Evolutionary conservation across 1,140 invertebrate genomes (phyloP).

Genomic region (Apolygus lucorum): DNA sequence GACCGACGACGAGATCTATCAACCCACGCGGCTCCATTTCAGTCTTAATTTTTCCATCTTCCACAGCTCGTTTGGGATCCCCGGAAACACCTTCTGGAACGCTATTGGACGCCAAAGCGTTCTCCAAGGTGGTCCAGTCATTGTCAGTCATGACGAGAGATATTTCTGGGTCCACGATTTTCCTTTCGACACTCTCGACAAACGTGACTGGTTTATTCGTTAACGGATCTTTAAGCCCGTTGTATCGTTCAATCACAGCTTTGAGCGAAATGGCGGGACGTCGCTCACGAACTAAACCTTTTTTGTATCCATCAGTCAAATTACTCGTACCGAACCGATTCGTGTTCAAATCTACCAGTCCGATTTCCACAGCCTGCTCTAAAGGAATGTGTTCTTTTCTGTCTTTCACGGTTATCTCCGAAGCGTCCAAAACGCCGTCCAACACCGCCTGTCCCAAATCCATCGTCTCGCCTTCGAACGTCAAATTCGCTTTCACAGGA

Average conservation of each 20-base stretch:
- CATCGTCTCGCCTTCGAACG: constrained; percentile 52
- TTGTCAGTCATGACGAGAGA: constrained; percentile 43
- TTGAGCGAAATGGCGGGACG: constrained; percentile 63
- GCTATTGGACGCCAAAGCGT: background rate
- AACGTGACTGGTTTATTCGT: constrained; percentile 60
- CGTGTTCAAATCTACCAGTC: constrained; percentile 63
- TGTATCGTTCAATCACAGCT: constrained; percentile 54
- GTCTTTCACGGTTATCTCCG: constrained; percentile 60
- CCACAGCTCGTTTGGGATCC: background rate
- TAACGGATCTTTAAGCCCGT: constrained; percentile 56
- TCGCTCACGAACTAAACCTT: constrained; percentile 56
- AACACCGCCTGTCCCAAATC: constrained; percentile 62
- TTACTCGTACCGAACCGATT: constrained; percentile 61
- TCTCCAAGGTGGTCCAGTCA: background rate
- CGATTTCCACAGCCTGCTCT: constrained; percentile 63
- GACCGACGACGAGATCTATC: constrained; percentile 64
- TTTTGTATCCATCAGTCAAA: constrained; percentile 58
- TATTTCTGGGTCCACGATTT: constrained; percentile 71
- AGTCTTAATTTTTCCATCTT: background rate
- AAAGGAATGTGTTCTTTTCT: constrained; percentile 53
- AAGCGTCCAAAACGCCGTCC: constrained; percentile 60
- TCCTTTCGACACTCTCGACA: constrained; percentile 64
- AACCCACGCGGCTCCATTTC: constrained; percentile 39
- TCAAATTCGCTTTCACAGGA: constrained; percentile 38
- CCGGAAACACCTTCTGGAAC: background rate